Evolutionary conservation across 1,140 invertebrate genomes (phyloP), one percentile per base, ranked within the genome.

Genomic region (Sarcophaga peregrina): DNA sequence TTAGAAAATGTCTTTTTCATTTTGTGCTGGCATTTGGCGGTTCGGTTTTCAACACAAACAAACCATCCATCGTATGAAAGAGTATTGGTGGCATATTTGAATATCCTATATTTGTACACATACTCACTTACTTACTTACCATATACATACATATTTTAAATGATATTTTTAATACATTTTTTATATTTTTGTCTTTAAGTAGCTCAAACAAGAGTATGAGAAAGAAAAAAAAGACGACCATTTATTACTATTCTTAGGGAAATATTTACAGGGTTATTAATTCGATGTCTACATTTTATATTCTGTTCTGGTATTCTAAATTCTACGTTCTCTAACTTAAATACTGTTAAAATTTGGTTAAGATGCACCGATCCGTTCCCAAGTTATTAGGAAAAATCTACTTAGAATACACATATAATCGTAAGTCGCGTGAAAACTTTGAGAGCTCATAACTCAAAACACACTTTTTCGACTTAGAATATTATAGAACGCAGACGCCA

Each of bases 11-110:
- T 68, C 13, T 68, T 37, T 37, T 37, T 37, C 25, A 37, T 68
- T 68, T 15, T 10, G 74, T 50, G 74, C 46, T 76, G 74, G 46
- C 74, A 76, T 76, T 76, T 75, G 73, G 46, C 45, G 10, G 74
- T 52, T 74, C 25, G 17, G 62, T 25, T 9, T 68, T 58, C 25
- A 58, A 58, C 20, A 68, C 62, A 20, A 68, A 68, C 62, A 20
- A 68, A 25, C 11, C 15, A 15, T 62, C 54, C 54, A 58, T 68
- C n/a, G 10, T 20, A 25, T 68, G 25, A 37, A 37, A 68, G 54
- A 62, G 62, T 68, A n/a, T 68, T 68, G n/a, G 62, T 68, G 62
- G 62, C 62, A 68, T 68, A 68, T 68, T 68, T 68, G 20, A 68
- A 68, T 9, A 68, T 17, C 62, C 17, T 20, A 68, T 68, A 68